These are phyloP conservation scores for Hylia prasina DNA, from an alignment of 2,113 vertebrate species.

Conservation along the genomic window DNA sequence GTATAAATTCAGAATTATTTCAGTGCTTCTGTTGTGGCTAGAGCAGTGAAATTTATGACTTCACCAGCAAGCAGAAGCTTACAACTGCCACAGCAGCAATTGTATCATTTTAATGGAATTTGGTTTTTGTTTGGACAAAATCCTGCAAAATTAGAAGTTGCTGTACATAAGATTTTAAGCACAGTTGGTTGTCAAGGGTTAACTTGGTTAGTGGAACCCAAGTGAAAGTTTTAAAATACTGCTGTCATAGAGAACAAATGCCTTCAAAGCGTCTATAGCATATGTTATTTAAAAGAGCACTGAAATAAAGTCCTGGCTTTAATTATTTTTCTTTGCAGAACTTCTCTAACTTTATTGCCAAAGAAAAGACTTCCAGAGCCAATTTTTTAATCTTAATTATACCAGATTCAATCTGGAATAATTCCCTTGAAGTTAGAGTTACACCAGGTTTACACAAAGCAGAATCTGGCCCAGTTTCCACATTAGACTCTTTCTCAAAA, in stretches of 20 bases:
- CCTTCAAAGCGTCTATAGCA: conserved; percentile 36
- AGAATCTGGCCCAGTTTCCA: conserved; percentile 11
- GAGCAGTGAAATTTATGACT: neutral
- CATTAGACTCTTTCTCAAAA: neutral
- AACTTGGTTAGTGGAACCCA: conserved; percentile 37
- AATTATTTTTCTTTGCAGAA: conserved; percentile 50
- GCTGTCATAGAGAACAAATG: conserved; percentile 17
- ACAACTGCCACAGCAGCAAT: neutral
- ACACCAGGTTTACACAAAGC: conserved; percentile 1
- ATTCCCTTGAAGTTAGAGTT: conserved; percentile 27
- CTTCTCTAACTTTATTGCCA: conserved; percentile 48
- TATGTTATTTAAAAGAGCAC: conserved; percentile 45
- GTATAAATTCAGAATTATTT: neutral
- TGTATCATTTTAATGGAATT: fast-evolving
- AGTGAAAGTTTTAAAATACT: conserved; percentile 61
- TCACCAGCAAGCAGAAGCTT: neutral
- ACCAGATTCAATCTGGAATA: conserved; percentile 35
- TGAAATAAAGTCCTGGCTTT: conserved; percentile 27
- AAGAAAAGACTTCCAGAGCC: conserved; percentile 51
- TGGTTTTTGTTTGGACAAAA: neutral
- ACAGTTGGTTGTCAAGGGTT: conserved; percentile 49
- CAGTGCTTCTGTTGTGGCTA: neutral
- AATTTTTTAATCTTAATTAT: conserved; percentile 58
- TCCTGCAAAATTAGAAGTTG: neutral
- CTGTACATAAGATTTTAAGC: neutral